Evolutionary conservation across 2,888 invertebrate species (phyloP).

Genomic region (Lamellibrachia columna): DNA sequence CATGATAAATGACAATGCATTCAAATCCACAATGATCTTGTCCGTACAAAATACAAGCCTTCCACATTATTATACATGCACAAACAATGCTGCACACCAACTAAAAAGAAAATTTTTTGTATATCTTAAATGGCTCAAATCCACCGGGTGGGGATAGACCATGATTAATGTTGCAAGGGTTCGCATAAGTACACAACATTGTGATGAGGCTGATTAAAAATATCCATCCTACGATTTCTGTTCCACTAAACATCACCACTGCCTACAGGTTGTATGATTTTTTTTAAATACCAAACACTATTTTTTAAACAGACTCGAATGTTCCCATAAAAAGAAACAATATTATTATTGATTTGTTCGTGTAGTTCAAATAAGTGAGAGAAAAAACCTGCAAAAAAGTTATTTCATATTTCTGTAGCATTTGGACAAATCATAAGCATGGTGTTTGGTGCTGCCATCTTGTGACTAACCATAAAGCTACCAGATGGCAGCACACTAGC

Average conservation of each 20-base stretch:
- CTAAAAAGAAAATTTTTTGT: background rate
- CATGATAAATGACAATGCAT: background rate
- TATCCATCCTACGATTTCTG: too few species aligned
- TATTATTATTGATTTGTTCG: background rate
- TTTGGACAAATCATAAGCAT: background rate
- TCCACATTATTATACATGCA: too few species aligned
- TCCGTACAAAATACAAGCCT: background rate
- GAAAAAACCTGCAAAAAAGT: background rate
- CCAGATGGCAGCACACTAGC: background rate
- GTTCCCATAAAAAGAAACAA: background rate
- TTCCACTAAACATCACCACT: too few species aligned
- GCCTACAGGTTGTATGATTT: too few species aligned
- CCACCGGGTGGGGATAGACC: background rate
- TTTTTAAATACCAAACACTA: background rate
- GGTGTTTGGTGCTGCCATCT: background rate
- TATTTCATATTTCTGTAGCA: background rate
- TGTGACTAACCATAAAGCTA: background rate
- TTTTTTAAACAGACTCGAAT: background rate
- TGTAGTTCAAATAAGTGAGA: background rate
- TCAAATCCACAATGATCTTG: background rate
- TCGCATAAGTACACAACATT: too few species aligned
- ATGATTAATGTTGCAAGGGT: too few species aligned
- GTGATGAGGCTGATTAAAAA: too few species aligned
- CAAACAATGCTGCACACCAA: background rate
- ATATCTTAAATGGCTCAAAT: background rate